Evolutionary conservation across 2,888 invertebrate genomes (phyloP), one percentile per base, ranked within the genome.

Genomic region (Lymantria dispar): DNA sequence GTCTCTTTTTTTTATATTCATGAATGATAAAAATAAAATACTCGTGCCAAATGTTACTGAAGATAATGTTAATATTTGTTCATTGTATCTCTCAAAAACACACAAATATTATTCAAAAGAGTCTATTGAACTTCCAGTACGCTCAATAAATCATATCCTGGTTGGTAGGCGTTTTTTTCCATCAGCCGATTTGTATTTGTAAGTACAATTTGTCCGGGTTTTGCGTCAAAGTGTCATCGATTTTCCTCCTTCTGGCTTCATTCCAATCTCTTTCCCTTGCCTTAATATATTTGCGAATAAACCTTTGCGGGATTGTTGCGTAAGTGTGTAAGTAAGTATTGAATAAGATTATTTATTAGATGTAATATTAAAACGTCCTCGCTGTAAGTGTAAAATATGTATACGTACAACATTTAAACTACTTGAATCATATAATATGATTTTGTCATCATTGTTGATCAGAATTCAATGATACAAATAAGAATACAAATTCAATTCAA

Each of bases 201-300:
- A 60, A 62, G 59, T 60, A 60, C 57, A 60, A 64, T 72, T 65
- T 64, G 62, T 66, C 60, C 58, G 51, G 70, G 68, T 67, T 68
- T 72, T 72, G 71, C 70, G 76, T 74, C 72, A 70, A 74, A 75
- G 70, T 66, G 65, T 60, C 78, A 85, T 86, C 80, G 86, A 86
- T 86, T 86, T 80, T 75, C 72, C 64, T 66, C 59, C 70, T 62
- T 58, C 78, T 87, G 87, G 87, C 87, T 75, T 71, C 72, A 75
- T 69, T 86, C 87, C 87, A 87, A 85, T 78, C 70, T 80, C 77
- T 74, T 75, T 65, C 73, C 75, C 69, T 80, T 76, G 75, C 77
- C 72, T n/a, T 84, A 81, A 85, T 84, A 85, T 84, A 85, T 87
- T 85, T 83, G 80, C 70, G 75, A 83, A 76, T 62, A 66, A 78